phyloP scores from a whole-genome alignment of 1,140 invertebrate species.

The Bombus sibiricus region DNA sequence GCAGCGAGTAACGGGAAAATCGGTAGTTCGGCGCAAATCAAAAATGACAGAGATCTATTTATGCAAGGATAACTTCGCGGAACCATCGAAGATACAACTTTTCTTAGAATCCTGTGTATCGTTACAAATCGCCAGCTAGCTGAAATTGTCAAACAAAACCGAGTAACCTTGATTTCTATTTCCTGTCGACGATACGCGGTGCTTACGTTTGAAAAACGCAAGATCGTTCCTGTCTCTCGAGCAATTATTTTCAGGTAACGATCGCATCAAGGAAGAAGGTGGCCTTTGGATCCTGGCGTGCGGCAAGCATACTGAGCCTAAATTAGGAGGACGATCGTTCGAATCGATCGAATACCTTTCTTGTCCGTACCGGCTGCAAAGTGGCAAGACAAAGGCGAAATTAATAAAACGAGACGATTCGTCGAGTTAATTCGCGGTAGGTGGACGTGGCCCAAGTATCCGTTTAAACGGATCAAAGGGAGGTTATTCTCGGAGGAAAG shows the following conservation, averaged over 20 bases:
- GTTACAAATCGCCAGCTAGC: not conserved
- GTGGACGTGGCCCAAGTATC: slow-evolving; percentile 48
- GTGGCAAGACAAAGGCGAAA: not conserved
- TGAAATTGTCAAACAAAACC: not conserved
- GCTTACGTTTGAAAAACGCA: not conserved
- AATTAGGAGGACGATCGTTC: not conserved
- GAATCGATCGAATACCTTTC: slow-evolving; percentile 58
- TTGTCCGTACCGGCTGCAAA: slow-evolving; percentile 64
- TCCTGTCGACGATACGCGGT: slow-evolving; percentile 9
- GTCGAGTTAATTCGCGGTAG: slow-evolving; percentile 32
- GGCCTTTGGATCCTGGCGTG: not conserved
- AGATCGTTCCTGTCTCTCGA: not conserved
- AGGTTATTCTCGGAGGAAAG: slow-evolving; percentile 57
- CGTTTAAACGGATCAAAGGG: slow-evolving; percentile 64
- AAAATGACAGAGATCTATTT: not conserved
- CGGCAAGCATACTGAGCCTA: not conserved
- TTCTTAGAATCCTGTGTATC: not conserved
- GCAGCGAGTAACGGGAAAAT: not conserved
- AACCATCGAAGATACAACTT: not conserved
- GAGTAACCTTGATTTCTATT: slow-evolving; percentile 6
- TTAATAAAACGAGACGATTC: slow-evolving; percentile 55
- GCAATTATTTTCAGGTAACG: not conserved
- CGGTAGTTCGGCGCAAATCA: too few relatives aligned
- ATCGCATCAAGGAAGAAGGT: not conserved
- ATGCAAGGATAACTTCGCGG: not conserved